phyloP scores from a whole-genome alignment of 2,888 invertebrate species.

The Aricia artaxerxes region DNA sequence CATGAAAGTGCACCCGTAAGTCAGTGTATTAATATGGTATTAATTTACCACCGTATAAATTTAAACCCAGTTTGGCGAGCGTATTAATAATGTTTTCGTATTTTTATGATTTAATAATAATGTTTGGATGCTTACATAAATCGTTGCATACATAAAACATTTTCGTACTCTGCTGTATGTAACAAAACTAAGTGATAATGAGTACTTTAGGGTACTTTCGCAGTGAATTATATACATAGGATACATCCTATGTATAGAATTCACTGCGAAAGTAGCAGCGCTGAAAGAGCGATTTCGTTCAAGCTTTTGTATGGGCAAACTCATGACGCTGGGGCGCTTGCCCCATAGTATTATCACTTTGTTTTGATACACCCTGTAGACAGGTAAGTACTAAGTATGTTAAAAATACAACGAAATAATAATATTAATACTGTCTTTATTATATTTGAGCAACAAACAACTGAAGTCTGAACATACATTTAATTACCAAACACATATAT shows the following conservation, averaged over 20 bases:
- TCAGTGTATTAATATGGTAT: constrained; percentile 23
- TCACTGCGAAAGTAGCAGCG: too few species aligned
- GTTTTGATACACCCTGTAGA: too few species aligned
- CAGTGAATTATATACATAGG: too few species aligned
- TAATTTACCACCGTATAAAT: constrained; percentile 2
- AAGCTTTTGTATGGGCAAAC: too few species aligned
- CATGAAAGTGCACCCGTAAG: constrained; percentile 5
- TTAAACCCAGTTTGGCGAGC: neutral
- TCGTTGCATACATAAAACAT: neutral
- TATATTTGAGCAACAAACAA: neutral
- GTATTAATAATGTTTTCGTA: neutral
- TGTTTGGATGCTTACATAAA: neutral
- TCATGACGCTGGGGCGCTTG: too few species aligned
- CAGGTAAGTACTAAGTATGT: too few species aligned
- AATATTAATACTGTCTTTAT: neutral
- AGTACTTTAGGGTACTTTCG: too few species aligned
- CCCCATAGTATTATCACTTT: too few species aligned
- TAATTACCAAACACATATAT: constrained; percentile 1
- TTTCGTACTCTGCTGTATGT: neutral
- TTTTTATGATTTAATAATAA: neutral
- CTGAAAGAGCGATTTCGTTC: too few species aligned
- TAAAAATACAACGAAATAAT: too few species aligned
- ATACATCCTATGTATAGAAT: too few species aligned
- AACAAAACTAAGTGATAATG: too few species aligned
- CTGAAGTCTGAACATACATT: neutral